Conservation (phyloP, 1,140 invertebrate species). For the Geopemphigus sp. region DNA sequence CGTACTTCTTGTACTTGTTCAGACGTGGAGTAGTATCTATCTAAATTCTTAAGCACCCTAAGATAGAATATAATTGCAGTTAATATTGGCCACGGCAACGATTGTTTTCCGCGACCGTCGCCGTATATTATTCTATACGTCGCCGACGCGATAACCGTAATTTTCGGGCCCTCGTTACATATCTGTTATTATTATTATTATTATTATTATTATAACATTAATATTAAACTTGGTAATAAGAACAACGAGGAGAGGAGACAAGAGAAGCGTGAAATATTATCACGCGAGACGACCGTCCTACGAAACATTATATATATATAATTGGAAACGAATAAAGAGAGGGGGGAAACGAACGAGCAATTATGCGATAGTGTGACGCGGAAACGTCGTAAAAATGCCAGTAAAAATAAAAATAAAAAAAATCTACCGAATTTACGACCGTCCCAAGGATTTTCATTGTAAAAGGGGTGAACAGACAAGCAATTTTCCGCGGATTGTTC, state of each 20-base stretch:
- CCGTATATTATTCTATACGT: not conserved
- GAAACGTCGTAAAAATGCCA: constrained; percentile 3
- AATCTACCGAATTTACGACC: not conserved
- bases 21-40: no score
- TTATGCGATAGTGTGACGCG: constrained; percentile 5
- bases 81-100: no score
- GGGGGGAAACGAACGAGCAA: not conserved
- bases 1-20: no score
- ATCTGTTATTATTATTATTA: not conserved
- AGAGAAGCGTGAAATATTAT: constrained; percentile 1
- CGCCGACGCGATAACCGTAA: not conserved
- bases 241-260: not conserved
- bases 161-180: not conserved
- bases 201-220: not conserved
- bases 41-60: no score
- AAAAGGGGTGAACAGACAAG: not conserved
- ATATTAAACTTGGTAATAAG: not conserved
- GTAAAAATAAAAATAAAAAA: constrained; percentile 25
- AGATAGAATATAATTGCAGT: no score
- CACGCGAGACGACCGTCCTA: not conserved
- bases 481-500: not conserved
- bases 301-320: constrained; percentile 13
- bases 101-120: not conserved
- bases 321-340: constrained; percentile 2
- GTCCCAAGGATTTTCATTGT: not conserved